Conservation (phyloP, 2,888 invertebrate species). For the Xestia sexstrigata region DNA sequence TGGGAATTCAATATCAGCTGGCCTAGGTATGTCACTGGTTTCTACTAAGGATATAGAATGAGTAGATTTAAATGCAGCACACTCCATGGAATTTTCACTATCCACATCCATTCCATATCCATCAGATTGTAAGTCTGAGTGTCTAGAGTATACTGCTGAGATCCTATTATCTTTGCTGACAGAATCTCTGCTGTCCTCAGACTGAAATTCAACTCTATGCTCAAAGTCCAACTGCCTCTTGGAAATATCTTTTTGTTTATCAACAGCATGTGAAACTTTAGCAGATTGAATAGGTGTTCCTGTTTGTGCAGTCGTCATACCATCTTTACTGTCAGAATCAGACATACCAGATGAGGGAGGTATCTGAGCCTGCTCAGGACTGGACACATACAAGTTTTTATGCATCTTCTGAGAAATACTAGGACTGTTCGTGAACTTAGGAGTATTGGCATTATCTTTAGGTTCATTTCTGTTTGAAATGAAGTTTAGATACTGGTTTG, state of each 20-base stretch:
- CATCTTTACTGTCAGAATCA: conserved; percentile 88
- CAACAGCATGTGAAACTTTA: conserved; percentile 81
- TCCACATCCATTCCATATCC: conserved; percentile 89
- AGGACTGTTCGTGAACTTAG: conserved; percentile 89
- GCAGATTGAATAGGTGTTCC: conserved; percentile 87
- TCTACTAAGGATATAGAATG: conserved; percentile 88
- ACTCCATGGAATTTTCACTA: conserved; percentile 90
- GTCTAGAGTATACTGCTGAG: conserved; percentile 85
- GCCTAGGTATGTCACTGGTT: conserved; percentile 88
- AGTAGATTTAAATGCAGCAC: conserved; percentile 86
- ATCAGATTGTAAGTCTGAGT: conserved; percentile 87
- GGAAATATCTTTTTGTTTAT: conserved; percentile 87
- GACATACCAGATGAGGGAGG: conserved; percentile 89
- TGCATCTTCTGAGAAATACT: conserved; percentile 89
- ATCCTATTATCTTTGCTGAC: conserved; percentile 88
- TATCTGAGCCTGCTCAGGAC: conserved; percentile 89
- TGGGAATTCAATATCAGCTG: conserved; percentile 88
- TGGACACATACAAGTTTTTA: conserved; percentile 88
- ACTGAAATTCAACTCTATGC: conserved; percentile 85
- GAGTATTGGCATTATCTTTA: conserved; percentile 89
- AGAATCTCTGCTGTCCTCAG: conserved; percentile 89
- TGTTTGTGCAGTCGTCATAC: conserved; percentile 87
- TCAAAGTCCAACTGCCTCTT: conserved; percentile 89
- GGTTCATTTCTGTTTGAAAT: conserved; percentile 89
- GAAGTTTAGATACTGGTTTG: conserved; percentile 88